These are phyloP conservation scores for Strigamia maritima DNA, from an alignment of 2,888 invertebrate species.

Conservation along the genomic window DNA sequence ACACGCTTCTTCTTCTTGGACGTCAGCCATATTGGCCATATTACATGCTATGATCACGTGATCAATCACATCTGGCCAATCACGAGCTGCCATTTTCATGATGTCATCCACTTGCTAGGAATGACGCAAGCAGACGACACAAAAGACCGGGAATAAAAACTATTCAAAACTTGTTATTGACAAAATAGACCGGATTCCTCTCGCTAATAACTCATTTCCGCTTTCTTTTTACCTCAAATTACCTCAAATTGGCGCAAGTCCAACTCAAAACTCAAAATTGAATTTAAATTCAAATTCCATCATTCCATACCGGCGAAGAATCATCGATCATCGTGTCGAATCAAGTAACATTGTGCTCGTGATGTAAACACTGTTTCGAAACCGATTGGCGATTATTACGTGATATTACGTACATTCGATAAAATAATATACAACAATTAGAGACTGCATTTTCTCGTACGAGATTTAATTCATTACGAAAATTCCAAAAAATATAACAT, in stretches of 20 bases:
- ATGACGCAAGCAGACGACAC: background rate
- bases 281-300: no score
- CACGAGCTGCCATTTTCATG: background rate
- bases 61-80: constrained; percentile 19
- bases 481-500: no score
- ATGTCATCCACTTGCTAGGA: background rate
- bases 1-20: constrained; percentile 40
- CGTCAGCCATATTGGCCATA: constrained; percentile 40
- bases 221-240: background rate
- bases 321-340: no score
- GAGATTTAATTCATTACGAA: no score
- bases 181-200: constrained; percentile 6
- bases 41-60: constrained; percentile 36
- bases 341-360: no score
- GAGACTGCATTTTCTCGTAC: no score
- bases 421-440: no score
- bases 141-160: background rate
- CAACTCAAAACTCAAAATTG: no score
- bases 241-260: background rate
- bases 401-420: no score
- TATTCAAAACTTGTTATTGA: constrained; percentile 22
- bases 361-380: no score
- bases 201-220: background rate
- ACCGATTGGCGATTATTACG: no score
- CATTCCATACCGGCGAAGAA: no score